Conservation (phyloP, 2,113 vertebrate species). For the Aix galericulata region DNA sequence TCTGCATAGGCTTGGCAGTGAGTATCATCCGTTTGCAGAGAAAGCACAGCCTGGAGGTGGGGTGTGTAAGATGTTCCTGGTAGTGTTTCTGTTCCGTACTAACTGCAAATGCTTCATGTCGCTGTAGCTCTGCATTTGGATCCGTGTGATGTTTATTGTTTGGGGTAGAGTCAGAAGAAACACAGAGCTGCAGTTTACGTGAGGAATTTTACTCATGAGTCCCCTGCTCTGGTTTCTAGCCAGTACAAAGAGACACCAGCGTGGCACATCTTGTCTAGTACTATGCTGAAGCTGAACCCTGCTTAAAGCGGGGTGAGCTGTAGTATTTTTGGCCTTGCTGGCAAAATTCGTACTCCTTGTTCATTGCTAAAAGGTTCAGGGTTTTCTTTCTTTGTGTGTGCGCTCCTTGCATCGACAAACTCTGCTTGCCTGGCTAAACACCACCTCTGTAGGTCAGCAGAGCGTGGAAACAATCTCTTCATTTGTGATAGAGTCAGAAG, state of each 20-base stretch:
- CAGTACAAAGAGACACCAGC: fast-evolving
- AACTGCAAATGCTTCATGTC: not conserved
- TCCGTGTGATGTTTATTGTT: not conserved
- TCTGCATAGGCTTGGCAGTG: not conserved
- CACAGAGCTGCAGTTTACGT: fast-evolving
- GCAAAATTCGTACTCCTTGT: not conserved
- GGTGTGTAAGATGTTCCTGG: fast-evolving
- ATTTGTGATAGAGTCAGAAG: not conserved
- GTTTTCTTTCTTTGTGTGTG: not conserved
- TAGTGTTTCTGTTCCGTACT: not conserved
- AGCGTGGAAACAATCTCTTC: not conserved
- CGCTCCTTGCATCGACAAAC: not conserved
- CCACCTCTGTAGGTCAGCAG: not conserved
- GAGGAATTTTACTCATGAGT: not conserved
- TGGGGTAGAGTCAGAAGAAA: not conserved
- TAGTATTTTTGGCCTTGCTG: not conserved
- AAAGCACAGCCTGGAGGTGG: not conserved
- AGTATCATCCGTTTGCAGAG: not conserved
- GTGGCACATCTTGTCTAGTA: not conserved
- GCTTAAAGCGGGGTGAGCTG: not conserved
- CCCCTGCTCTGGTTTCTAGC: not conserved
- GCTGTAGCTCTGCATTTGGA: not conserved
- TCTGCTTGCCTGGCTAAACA: not conserved
- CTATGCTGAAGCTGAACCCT: not conserved
- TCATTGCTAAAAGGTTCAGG: not conserved